Evolutionary conservation across 2,888 invertebrate genomes (phyloP).

Genomic region (Ophion obscuratus): DNA sequence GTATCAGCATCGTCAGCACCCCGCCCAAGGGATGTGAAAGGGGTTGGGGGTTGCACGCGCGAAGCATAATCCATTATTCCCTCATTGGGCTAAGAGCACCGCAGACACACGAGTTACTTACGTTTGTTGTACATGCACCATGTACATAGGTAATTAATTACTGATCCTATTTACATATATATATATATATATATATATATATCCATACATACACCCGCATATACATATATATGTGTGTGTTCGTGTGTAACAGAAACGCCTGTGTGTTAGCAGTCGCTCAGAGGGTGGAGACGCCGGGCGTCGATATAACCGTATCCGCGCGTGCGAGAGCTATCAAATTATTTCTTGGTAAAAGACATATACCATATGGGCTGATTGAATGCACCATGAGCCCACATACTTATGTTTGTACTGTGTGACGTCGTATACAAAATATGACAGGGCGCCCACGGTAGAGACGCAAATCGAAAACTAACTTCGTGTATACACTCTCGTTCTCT

Average conservation of each 20-base stretch:
- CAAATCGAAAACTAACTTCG: neutral
- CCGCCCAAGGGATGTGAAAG: neutral
- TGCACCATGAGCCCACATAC: neutral
- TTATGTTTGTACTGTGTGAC: neutral
- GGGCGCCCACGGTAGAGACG: neutral
- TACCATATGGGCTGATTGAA: conserved; percentile 2
- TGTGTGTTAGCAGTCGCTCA: conserved; percentile 4
- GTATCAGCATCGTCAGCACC: conserved; percentile 20
- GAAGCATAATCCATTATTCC: conserved; percentile 65
- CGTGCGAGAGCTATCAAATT: conserved; percentile 38
- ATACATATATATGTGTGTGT: too few species aligned
- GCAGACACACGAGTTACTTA: conserved; percentile 61
- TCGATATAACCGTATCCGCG: neutral
- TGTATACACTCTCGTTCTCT: neutral
- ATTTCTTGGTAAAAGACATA: conserved; percentile 24
- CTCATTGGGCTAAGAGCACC: conserved; percentile 67
- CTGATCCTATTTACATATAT: conserved; percentile 31
- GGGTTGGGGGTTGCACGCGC: conserved; percentile 46
- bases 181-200: neutral
- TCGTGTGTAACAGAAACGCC: conserved; percentile 23
- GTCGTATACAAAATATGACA: neutral
- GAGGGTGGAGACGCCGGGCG: conserved; percentile 23
- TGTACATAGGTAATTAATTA: conserved; percentile 64
- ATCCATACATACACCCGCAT: too few species aligned
- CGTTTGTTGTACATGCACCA: conserved; percentile 62